These are phyloP conservation scores for Chondrosia reniformis DNA, from an alignment of 37 sponge, comb jelly and placozoan genomes.

Conservation along the genomic window DNA sequence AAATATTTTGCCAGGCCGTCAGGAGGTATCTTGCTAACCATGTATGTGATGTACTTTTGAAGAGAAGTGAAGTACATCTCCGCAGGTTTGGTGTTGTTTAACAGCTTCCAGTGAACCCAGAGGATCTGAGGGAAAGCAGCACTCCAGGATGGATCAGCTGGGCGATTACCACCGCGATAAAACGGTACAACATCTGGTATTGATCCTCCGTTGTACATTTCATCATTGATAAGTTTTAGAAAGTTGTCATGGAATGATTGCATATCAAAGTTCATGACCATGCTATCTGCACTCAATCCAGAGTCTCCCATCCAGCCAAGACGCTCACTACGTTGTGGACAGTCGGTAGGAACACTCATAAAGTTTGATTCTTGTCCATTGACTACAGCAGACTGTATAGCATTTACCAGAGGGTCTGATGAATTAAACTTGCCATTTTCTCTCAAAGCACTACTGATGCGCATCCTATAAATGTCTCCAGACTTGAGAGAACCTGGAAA, in stretches of 20 bases:
- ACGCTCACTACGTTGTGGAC: conserved; percentile 61
- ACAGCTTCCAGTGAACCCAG: conserved; percentile 36
- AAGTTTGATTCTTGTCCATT: conserved; percentile 60
- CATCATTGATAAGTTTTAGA: conserved; percentile 42
- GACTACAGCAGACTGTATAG: conserved; percentile 39
- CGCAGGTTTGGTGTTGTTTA: conserved; percentile 25
- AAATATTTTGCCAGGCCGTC: conserved; percentile 30
- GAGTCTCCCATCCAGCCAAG: conserved; percentile 84
- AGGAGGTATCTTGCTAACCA: conserved; percentile 34
- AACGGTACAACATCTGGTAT: conserved; percentile 73
- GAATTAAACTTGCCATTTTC: conserved; percentile 34
- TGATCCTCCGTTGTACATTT: conserved; percentile 26
- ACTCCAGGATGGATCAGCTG: conserved; percentile 76
- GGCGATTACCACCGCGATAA: conserved; percentile 46
- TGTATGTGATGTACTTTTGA: conserved; percentile 19
- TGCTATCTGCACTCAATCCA: conserved; percentile 55
- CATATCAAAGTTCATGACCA: conserved; percentile 58
- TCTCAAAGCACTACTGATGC: conserved; percentile 20
- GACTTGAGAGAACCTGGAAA: conserved; percentile 23
- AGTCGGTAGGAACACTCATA: conserved; percentile 71
- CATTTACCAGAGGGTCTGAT: conserved; percentile 28
- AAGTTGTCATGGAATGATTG: conserved; percentile 37
- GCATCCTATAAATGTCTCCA: conserved; percentile 30
- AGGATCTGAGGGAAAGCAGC: conserved; percentile 57
- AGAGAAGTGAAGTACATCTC: conserved; percentile 4